A percentile compares a stretch with the other conserved stretches of the same genome.
phyloP scores from a whole-genome alignment of 2,888 invertebrate genomes.

The Pyrgus malvae region DNA sequence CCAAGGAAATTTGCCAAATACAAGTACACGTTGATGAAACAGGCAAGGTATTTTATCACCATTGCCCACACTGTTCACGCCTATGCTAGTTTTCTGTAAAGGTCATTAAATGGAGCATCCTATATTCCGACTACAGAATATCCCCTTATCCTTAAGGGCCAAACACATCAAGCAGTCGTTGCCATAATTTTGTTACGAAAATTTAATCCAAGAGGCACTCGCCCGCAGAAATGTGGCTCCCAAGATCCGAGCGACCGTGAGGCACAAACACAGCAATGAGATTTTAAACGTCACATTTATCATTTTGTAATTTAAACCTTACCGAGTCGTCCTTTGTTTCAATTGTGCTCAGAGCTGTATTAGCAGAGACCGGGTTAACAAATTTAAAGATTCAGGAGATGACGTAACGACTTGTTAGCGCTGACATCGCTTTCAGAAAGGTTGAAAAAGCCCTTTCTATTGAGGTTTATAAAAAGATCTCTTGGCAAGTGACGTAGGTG shows the following conservation, averaged over 20 bases:
- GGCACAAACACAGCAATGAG: constrained; percentile 36
- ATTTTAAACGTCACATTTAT: constrained; percentile 47
- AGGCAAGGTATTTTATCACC: background rate
- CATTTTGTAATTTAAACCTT: constrained; percentile 38
- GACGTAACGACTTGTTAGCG: background rate
- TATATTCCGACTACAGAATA: constrained; percentile 11
- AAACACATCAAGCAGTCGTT: constrained; percentile 46
- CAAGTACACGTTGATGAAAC: background rate
- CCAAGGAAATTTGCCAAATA: no score
- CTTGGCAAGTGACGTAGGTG: constrained; percentile 20
- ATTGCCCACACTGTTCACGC: background rate
- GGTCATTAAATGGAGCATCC: background rate
- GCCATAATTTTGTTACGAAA: constrained; percentile 64
- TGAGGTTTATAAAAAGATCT: constrained; percentile 1
- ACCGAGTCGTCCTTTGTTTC: constrained; percentile 28
- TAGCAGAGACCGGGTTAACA: background rate
- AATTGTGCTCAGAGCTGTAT: constrained; percentile 20
- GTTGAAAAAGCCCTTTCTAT: background rate
- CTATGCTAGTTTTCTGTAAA: constrained; percentile 4
- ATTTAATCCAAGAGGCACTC: constrained; percentile 55
- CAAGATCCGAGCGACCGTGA: constrained; percentile 33
- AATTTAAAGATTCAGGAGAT: constrained; percentile 5
- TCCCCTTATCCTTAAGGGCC: constrained; percentile 38
- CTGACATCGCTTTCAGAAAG: constrained; percentile 1
- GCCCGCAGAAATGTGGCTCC: constrained; percentile 52